These are phyloP conservation scores for Actias luna DNA, from an alignment of 2,888 invertebrate species.

Conservation along the genomic window DNA sequence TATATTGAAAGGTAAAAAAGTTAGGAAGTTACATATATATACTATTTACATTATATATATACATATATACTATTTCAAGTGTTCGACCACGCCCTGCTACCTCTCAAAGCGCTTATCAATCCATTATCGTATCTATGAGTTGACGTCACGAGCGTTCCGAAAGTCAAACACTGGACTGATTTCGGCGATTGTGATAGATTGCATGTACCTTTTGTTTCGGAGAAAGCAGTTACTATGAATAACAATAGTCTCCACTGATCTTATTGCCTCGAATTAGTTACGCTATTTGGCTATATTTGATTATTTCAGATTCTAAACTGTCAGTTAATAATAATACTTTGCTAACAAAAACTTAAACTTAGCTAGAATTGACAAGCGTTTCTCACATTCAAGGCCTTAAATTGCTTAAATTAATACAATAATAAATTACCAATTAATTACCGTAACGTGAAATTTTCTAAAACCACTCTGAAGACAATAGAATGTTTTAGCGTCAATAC, in stretches of 20 bases:
- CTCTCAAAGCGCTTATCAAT: background rate
- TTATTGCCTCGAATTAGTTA: background rate
- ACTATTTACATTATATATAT: background rate
- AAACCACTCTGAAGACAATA: no score
- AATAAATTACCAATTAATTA: no score
- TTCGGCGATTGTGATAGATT: conserved; percentile 1
- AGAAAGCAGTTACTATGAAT: background rate
- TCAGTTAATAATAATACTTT: background rate
- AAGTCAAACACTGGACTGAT: conserved; percentile 1
- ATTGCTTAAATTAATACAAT: no score
- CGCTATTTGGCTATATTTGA: background rate
- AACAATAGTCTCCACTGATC: background rate
- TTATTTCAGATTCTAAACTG: background rate
- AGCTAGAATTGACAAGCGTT: background rate
- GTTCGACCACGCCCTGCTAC: background rate
- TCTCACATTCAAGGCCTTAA: no score
- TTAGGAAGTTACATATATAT: background rate
- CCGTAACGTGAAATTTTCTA: no score
- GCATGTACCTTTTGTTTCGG: conserved; percentile 2
- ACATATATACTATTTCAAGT: background rate
- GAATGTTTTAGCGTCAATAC: no score
- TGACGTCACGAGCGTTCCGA: conserved; percentile 1
- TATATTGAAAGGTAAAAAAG: no score
- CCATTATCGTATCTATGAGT: conserved; percentile 2
- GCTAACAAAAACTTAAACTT: background rate